Evolutionary conservation across 2,888 invertebrate species (phyloP).

Genomic region (Osmoderma eremita): DNA sequence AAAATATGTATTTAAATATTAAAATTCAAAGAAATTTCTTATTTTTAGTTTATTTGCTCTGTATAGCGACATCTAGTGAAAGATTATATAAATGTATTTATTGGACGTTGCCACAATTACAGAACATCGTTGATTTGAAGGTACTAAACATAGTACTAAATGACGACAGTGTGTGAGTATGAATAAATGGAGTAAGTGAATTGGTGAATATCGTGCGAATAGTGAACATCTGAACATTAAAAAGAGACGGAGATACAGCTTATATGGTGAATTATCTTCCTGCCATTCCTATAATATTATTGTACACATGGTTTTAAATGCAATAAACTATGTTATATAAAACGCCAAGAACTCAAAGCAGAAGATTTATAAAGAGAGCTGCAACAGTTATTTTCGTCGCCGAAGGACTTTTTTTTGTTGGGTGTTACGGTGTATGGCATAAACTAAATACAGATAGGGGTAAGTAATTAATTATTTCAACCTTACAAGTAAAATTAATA

Average conservation of each 20-base stretch:
- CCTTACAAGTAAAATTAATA: neutral
- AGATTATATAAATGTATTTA: too few relatives aligned
- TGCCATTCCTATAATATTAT: conserved; percentile 21
- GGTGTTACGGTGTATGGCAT: conserved; percentile 73
- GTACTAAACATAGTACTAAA: too few relatives aligned
- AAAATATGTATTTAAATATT: too few relatives aligned
- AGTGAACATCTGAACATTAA: conserved; percentile 22
- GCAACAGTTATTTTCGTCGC: conserved; percentile 68
- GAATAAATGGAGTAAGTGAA: neutral
- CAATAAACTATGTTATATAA: conserved; percentile 72
- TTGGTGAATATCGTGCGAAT: neutral
- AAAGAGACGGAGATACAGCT: neutral
- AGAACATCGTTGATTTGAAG: too few relatives aligned
- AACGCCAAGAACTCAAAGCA: conserved; percentile 68
- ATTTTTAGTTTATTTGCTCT: too few relatives aligned
- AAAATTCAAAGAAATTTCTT: too few relatives aligned
- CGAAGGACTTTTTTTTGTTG: conserved; percentile 71
- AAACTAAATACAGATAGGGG: conserved; percentile 78
- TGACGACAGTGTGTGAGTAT: neutral
- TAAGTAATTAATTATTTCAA: conserved; percentile 59
- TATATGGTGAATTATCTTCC: conserved; percentile 13
- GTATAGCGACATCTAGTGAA: too few relatives aligned
- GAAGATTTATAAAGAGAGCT: conserved; percentile 67
- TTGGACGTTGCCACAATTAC: too few relatives aligned
- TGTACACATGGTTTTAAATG: conserved; percentile 39